These are phyloP conservation scores for Vultur gryphus DNA, from an alignment of 2,797 vertebrate genomes.

Conservation along the genomic window DNA sequence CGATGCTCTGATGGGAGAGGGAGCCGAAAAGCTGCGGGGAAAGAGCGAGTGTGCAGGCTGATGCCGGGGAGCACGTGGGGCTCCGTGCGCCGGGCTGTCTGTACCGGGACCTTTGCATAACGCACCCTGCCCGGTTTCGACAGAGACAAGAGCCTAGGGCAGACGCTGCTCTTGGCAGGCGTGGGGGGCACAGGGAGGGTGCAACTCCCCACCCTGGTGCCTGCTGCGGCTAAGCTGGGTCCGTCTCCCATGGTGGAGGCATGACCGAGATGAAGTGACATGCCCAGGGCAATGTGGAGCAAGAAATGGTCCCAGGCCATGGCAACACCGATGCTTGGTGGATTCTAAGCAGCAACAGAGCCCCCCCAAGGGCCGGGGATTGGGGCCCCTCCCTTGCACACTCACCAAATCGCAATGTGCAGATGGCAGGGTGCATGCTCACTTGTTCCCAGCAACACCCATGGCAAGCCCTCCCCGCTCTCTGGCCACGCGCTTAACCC, in stretches of 20 bases:
- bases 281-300: background rate
- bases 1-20: background rate
- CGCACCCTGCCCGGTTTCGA: background rate
- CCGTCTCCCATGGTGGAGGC: accelerated
- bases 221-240: background rate
- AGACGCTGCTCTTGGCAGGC: slow-evolving; percentile 12
- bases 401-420: slow-evolving; percentile 36
- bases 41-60: background rate
- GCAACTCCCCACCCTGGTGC: accelerated
- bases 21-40: accelerated
- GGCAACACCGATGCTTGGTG: accelerated
- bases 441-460: background rate
- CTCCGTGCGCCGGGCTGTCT: background rate
- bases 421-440: background rate
- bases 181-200: background rate
- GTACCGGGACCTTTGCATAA: background rate
- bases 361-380: background rate
- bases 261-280: accelerated
- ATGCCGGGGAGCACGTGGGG: accelerated
- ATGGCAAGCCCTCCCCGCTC: background rate
- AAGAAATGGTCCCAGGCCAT: background rate
- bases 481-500: background rate
- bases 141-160: background rate
- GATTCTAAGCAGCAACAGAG: accelerated
- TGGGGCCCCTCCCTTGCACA: slow-evolving; percentile 4